A percentile compares a stretch with the other conserved stretches of the same genome.
phyloP scores from a whole-genome alignment of 2,113 vertebrate genomes.

The Brachypodius melanocephalos region DNA sequence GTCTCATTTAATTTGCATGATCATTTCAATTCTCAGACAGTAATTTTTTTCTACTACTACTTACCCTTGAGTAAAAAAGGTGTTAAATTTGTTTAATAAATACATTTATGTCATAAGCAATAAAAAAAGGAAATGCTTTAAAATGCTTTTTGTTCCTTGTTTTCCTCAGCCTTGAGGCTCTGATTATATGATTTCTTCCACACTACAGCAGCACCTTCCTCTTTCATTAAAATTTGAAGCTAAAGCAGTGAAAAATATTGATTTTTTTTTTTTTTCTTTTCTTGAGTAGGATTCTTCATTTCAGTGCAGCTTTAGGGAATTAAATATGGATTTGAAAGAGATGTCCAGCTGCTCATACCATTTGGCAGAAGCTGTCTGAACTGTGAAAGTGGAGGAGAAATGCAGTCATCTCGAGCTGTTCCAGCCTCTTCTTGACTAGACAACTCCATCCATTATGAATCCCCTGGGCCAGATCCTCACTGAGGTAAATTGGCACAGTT shows the following conservation, averaged over 20 bases:
- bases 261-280: neutral
- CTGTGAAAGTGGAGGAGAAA: neutral
- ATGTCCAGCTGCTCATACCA: slow-evolving; percentile 28
- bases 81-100: neutral
- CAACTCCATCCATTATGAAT: slow-evolving; percentile 47
- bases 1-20: neutral
- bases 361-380: slow-evolving; percentile 36
- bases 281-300: neutral
- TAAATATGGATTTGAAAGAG: slow-evolving; percentile 50
- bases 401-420: neutral
- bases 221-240: neutral
- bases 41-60: neutral
- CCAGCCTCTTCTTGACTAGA: slow-evolving; percentile 17
- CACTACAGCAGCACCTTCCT: neutral
- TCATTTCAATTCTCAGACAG: neutral
- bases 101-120: neutral
- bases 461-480: slow-evolving; percentile 28
- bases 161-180: neutral
- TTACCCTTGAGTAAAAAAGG: neutral
- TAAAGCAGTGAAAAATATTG: slow-evolving; percentile 4
- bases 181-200: neutral
- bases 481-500: neutral
- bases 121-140: neutral
- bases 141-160: neutral
- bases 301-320: slow-evolving; percentile 43